phyloP scores from a whole-genome alignment of 1,140 invertebrate species.

The Habropoda laboriosa region DNA sequence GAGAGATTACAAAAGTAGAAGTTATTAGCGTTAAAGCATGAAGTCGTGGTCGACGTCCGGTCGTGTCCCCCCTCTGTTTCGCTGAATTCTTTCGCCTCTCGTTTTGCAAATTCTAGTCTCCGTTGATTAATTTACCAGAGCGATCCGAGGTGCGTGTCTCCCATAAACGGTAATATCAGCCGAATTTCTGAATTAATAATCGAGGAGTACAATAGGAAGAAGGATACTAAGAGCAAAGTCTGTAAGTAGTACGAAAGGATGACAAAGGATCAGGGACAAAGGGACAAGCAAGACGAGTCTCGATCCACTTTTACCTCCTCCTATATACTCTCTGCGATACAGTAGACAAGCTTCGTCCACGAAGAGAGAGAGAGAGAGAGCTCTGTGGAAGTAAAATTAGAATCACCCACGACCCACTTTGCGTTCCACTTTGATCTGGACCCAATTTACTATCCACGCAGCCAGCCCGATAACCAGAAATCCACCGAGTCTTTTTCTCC shows the following conservation, averaged over 20 bases:
- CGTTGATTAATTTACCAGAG: no score
- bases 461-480: not conserved
- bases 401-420: constrained; percentile 24
- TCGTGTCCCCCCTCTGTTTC: no score
- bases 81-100: no score
- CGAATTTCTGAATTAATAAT: not conserved
- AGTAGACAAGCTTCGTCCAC: not conserved
- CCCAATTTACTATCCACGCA: constrained; percentile 14
- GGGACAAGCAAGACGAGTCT: no score
- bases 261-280: not conserved
- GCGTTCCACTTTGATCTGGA: not conserved
- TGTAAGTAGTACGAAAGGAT: not conserved
- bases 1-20: not conserved
- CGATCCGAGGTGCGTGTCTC: no score
- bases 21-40: not conserved
- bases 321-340: not conserved
- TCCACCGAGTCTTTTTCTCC: not conserved
- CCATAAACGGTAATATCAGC: no score
- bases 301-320: constrained; percentile 9
- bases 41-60: not conserved
- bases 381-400: not conserved
- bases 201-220: no score
- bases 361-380: no score
- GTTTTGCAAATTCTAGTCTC: no score
- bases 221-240: not conserved